Conservation (phyloP, 1,140 invertebrate species). For the Steinernema feltiae region DNA sequence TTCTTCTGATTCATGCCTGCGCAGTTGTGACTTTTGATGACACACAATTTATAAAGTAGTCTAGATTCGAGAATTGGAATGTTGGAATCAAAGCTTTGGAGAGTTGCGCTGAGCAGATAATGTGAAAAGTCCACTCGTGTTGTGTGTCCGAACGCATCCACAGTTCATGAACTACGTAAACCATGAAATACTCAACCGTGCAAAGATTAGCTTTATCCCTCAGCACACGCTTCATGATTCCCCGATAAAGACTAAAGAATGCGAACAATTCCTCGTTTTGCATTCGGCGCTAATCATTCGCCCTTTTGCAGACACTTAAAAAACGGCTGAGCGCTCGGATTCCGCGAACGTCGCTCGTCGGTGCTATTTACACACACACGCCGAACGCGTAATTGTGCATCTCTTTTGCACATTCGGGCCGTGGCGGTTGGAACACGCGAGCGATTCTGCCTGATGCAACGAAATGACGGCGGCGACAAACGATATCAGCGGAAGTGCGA, state of each 20-base stretch:
- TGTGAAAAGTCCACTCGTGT: neutral
- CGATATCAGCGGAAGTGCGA: neutral
- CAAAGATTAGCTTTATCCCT: no score
- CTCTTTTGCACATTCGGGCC: neutral
- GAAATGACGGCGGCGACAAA: neutral
- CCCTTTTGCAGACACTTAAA: neutral
- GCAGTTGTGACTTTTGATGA: no score
- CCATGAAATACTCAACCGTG: no score
- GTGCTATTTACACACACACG: neutral
- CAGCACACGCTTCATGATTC: no score
- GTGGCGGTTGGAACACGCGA: neutral
- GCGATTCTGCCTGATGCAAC: neutral
- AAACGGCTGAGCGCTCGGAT: neutral
- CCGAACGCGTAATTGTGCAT: slow-evolving; percentile 11
- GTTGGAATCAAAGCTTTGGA: neutral
- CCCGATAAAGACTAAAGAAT: neutral
- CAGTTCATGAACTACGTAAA: no score
- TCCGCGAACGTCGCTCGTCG: neutral
- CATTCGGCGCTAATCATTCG: neutral
- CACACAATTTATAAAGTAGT: no score
- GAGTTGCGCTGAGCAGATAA: neutral
- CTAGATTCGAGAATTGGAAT: no score
- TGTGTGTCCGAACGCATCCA: no score
- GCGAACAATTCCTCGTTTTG: neutral
- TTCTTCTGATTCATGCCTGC: no score